These are phyloP conservation scores for Oreochromis mossambicus DNA, from an alignment of 2,797 vertebrate genomes.

Conservation along the genomic window DNA sequence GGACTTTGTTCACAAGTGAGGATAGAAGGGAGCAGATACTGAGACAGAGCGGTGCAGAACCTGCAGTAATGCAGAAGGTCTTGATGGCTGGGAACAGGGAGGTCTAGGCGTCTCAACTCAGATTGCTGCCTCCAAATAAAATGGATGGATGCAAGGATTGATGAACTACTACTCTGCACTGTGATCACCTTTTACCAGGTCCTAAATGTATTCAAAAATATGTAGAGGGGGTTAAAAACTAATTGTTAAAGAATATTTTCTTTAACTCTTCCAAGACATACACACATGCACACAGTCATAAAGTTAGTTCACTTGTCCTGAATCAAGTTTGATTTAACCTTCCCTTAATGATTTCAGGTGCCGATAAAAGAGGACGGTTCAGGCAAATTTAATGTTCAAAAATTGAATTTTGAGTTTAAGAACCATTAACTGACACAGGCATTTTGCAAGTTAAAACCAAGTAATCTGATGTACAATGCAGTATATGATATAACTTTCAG, in stretches of 20 bases:
- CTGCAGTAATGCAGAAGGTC: background rate
- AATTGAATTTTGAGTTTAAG: background rate
- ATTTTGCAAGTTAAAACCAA: background rate
- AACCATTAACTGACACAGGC: background rate
- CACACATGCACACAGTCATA: background rate
- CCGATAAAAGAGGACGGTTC: background rate
- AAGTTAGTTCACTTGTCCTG: background rate
- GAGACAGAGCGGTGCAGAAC: background rate
- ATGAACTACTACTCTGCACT: background rate
- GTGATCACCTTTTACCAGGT: background rate
- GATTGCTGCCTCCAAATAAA: background rate
- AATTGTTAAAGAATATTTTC: background rate
- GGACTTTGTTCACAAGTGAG: background rate
- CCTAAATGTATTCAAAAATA: background rate
- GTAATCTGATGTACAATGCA: slow-evolving; percentile 28
- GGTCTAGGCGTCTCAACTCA: background rate
- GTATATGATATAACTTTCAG: slow-evolving; percentile 62
- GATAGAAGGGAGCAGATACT: background rate
- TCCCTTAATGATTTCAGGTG: background rate
- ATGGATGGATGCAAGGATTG: background rate
- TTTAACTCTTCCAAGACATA: background rate
- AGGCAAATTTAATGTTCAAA: background rate
- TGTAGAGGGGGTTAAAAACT: background rate
- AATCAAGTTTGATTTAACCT: background rate
- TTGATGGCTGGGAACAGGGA: background rate